Conservation (phyloP, 2,888 invertebrate species). For the Timema cristinae region DNA sequence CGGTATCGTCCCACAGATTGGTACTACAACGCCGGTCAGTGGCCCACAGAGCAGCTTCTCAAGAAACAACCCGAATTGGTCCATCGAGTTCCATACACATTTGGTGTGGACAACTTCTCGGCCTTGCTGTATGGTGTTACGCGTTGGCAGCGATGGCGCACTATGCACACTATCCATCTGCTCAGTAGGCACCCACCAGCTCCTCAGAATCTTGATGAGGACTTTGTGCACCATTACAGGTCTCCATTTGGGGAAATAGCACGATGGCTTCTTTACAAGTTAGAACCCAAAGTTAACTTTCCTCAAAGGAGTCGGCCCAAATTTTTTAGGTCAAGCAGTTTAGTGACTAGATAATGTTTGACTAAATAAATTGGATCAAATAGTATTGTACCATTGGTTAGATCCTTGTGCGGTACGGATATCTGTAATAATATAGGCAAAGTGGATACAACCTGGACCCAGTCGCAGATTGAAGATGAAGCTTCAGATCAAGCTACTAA, state of each 20-base stretch:
- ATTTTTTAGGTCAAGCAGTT: no score
- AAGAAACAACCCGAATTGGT: constrained; percentile 39
- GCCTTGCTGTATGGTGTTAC: constrained; percentile 37
- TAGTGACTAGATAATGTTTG: no score
- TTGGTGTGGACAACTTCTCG: constrained; percentile 43
- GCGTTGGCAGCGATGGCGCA: constrained; percentile 39
- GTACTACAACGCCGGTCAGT: constrained; percentile 46
- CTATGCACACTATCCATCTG: constrained; percentile 41
- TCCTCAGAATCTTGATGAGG: constrained; percentile 35
- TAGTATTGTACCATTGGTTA: no score
- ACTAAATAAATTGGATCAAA: no score
- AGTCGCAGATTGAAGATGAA: no score
- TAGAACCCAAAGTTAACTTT: constrained; percentile 19
- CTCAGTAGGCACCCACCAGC: constrained; percentile 40
- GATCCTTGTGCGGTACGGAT: no score
- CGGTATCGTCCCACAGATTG: constrained; percentile 40
- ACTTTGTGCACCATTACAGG: constrained; percentile 30
- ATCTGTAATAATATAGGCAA: no score
- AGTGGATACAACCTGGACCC: no score
- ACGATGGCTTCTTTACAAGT: constrained; percentile 29
- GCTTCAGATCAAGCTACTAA: no score
- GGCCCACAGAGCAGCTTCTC: constrained; percentile 42
- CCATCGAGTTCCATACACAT: constrained; percentile 39
- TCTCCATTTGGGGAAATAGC: constrained; percentile 41
- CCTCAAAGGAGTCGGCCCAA: neutral